Percentiles rank a stretch among this genome's conserved stretches.
phyloP scores from a whole-genome alignment of 2,797 vertebrate species.

The Buceros bicornis region DNA sequence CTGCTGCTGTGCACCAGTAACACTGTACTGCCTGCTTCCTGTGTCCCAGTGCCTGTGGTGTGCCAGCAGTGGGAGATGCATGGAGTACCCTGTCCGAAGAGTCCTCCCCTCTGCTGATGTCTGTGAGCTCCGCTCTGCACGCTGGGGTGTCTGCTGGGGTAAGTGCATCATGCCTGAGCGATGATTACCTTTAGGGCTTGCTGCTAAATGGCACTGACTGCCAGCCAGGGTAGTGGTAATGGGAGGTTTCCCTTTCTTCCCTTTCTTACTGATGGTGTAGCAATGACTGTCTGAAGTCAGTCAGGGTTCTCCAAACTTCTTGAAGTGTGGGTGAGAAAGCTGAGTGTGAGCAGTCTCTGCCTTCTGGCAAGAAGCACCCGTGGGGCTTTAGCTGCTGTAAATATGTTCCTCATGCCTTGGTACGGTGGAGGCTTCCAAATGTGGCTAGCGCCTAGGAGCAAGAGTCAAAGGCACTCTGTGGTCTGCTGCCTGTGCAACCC shows the following conservation, averaged over 20 bases:
- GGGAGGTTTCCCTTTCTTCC: neutral
- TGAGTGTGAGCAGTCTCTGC: neutral
- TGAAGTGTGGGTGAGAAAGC: neutral
- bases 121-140: conserved; percentile 86
- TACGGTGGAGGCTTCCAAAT: neutral
- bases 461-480: neutral
- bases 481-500: neutral
- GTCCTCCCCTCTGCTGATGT: conserved; percentile 85
- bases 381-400: neutral
- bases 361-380: neutral
- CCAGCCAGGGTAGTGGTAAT: accelerated
- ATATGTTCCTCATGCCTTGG: neutral
- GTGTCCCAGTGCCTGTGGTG: conserved; percentile 93
- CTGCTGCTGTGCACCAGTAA: accelerated
- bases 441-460: neutral
- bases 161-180: neutral
- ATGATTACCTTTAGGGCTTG: too few species aligned
- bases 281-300: neutral
- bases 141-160: conserved; percentile 97
- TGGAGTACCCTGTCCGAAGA: conserved; percentile 88
- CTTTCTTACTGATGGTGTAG: neutral
- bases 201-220: neutral
- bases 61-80: conserved; percentile 80
- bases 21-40: neutral
- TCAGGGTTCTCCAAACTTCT: neutral